Evolutionary conservation across 2,888 invertebrate genomes (phyloP).

Genomic region (Agrochola litura): DNA sequence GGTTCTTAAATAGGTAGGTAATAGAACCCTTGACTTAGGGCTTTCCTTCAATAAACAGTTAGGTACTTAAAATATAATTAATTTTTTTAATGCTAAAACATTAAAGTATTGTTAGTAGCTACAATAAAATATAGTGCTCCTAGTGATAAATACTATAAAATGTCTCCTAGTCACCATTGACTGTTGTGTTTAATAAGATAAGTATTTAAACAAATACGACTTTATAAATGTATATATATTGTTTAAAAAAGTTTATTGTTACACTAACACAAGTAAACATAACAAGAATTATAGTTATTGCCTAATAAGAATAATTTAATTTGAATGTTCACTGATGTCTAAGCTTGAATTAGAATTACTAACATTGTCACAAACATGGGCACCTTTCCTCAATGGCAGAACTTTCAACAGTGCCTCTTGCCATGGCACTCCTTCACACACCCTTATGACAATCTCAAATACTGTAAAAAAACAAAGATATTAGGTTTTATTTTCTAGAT

Average conservation of each 20-base stretch:
- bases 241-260: constrained; percentile 47
- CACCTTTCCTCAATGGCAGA: constrained; percentile 95
- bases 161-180: constrained; percentile 10
- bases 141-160: not conserved
- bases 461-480: constrained; percentile 90
- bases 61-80: not conserved
- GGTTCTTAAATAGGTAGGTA: not conserved
- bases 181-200: constrained; percentile 1
- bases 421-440: constrained; percentile 95
- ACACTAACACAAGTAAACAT: constrained; percentile 38
- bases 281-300: constrained; percentile 43
- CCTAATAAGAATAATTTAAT: constrained; percentile 52
- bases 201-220: constrained; percentile 33
- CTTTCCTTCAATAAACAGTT: not conserved
- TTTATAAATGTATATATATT: not conserved
- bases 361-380: constrained; percentile 83
- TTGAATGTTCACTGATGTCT: constrained; percentile 72
- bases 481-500: constrained; percentile 13
- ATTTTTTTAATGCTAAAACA: not conserved
- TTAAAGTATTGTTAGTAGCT: not conserved
- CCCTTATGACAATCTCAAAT: constrained; percentile 94
- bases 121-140: constrained; percentile 2
- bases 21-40: not conserved
- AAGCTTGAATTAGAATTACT: constrained; percentile 75
- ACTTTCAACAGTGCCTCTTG: constrained; percentile 94